phyloP scores from a whole-genome alignment of 1,140 invertebrate genomes.

The Bombus confusus region DNA sequence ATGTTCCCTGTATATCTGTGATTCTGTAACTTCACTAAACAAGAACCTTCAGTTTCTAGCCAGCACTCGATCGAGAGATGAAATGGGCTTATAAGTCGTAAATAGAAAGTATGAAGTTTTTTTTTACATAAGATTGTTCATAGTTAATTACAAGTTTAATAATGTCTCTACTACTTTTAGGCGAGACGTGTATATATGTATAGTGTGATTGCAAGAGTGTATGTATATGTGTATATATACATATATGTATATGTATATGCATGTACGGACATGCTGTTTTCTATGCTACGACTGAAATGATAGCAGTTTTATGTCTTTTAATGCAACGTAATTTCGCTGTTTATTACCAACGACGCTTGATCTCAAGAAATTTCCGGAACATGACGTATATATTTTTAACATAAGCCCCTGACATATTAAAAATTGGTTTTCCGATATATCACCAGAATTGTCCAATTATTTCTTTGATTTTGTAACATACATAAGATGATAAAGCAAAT shows the following conservation, averaged over 20 bases:
- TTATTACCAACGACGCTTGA: background rate
- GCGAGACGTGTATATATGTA: background rate
- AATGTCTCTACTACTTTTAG: background rate
- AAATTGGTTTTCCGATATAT: background rate
- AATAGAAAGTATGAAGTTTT: conserved; percentile 29
- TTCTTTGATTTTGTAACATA: background rate
- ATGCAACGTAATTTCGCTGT: background rate
- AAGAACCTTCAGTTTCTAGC: background rate
- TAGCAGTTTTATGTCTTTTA: background rate
- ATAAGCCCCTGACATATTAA: no score
- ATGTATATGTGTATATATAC: background rate
- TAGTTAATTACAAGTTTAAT: conserved; percentile 20
- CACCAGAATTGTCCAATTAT: background rate
- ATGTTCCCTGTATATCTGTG: background rate
- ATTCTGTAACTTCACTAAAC: background rate
- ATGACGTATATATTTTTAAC: background rate
- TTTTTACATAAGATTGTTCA: background rate
- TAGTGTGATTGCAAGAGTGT: background rate
- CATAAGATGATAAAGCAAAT: background rate
- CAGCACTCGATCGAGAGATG: background rate
- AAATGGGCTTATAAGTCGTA: conserved; percentile 6
- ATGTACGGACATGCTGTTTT: background rate
- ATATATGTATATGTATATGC: background rate
- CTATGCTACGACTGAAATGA: background rate
- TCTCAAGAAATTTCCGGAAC: background rate